These are phyloP conservation scores for Chiloscyllium punctatum DNA, from an alignment of 2,797 vertebrate genomes.

Conservation along the genomic window DNA sequence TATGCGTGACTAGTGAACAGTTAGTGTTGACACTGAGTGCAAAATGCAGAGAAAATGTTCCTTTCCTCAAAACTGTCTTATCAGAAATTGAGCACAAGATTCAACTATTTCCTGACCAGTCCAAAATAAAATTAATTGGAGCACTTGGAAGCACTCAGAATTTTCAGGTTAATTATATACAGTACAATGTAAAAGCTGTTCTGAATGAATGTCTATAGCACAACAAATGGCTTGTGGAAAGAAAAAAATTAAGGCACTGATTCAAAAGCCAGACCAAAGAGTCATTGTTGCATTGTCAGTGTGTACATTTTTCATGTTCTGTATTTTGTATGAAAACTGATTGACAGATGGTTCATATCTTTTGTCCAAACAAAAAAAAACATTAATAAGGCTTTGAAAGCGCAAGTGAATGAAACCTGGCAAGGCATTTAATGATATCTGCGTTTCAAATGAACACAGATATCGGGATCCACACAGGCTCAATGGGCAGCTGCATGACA, in stretches of 20 bases:
- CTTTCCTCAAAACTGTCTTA: neutral
- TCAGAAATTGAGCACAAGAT: neutral
- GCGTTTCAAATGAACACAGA: conserved; percentile 19
- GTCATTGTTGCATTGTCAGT: neutral
- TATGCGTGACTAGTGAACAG: neutral
- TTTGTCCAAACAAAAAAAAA: neutral
- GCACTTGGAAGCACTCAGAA: neutral
- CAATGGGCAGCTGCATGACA: neutral
- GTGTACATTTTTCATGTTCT: neutral
- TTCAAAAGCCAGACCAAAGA: neutral
- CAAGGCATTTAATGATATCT: neutral
- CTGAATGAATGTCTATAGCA: neutral
- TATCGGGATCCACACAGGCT: neutral
- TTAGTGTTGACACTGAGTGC: neutral
- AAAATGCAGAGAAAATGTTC: neutral
- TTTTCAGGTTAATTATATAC: neutral
- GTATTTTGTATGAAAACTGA: neutral
- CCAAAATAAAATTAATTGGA: neutral
- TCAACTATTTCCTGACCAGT: neutral
- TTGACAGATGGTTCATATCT: neutral
- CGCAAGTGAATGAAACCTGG: neutral
- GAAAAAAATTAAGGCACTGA: neutral
- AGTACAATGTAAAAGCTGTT: neutral
- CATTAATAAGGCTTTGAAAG: neutral
- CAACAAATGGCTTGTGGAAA: neutral